Conservation (phyloP, 2,888 invertebrate genomes). For the Opisthograptis luteolata region DNA sequence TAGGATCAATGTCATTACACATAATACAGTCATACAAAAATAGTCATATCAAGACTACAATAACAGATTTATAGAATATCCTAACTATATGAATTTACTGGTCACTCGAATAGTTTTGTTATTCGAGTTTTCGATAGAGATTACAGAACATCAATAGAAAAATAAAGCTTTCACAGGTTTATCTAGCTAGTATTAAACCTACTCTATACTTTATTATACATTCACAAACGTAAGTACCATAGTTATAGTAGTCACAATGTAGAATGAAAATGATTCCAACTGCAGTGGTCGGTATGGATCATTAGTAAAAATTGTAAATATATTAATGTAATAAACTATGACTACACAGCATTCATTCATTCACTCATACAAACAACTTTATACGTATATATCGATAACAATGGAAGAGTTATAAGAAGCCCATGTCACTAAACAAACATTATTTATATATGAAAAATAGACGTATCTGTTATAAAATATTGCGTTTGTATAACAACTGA, state of each 20-base stretch:
- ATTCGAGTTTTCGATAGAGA: conserved; percentile 41
- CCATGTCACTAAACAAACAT: conserved; percentile 57
- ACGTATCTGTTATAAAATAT: conserved; percentile 38
- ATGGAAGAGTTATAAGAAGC: conserved; percentile 78
- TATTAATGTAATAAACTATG: conserved; percentile 44
- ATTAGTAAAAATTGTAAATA: conserved; percentile 55
- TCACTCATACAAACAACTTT: conserved; percentile 49
- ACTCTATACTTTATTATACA: neutral
- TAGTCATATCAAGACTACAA: conserved; percentile 51
- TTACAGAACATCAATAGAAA: conserved; percentile 66
- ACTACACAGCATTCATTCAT: conserved; percentile 30
- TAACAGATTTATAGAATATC: conserved; percentile 42
- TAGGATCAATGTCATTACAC: conserved; percentile 32
- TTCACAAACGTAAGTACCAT: neutral
- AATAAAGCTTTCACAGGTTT: conserved; percentile 57
- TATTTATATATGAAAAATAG: conserved; percentile 56
- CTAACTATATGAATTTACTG: conserved; percentile 44
- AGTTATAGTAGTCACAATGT: neutral
- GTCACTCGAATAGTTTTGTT: conserved; percentile 39
- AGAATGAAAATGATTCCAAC: conserved; percentile 20
- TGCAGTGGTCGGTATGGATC: conserved; percentile 30
- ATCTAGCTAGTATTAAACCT: neutral
- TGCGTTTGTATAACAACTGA: conserved; percentile 36
- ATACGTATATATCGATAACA: conserved; percentile 64
- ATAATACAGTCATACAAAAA: conserved; percentile 59